Percentiles rank a stretch among this genome's conserved stretches.
Conservation (phyloP, 2,113 vertebrate species). For the Centropus bengalensis region DNA sequence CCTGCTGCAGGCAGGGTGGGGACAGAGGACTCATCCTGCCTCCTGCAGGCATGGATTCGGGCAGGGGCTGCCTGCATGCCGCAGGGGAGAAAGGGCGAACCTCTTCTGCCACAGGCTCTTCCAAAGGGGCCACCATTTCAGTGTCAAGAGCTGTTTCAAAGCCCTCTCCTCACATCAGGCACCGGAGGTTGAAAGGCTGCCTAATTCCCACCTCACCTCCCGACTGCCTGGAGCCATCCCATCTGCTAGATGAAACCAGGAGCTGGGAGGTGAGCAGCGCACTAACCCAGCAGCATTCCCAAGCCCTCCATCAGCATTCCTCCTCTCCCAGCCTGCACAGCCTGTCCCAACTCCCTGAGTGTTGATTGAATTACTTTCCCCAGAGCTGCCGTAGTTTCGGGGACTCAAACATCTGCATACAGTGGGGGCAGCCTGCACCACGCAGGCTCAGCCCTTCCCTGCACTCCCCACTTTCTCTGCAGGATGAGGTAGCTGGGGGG, state of each 20-base stretch:
- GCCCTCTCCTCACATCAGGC: not conserved
- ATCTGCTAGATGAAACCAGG: not conserved
- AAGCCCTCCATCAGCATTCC: constrained; percentile 17
- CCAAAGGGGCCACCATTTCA: not conserved
- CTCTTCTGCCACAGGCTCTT: not conserved
- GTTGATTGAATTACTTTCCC: constrained; percentile 37
- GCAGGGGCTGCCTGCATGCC: no score
- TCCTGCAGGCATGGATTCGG: not conserved
- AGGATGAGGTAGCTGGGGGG: not conserved
- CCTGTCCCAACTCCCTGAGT: not conserved
- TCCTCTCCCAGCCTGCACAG: constrained; percentile 29
- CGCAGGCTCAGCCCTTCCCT: not conserved
- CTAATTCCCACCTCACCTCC: not conserved
- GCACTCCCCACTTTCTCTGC: fast-evolving
- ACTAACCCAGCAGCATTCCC: not conserved
- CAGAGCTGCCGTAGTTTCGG: not conserved
- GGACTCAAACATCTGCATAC: constrained; percentile 27
- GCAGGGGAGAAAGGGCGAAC: not conserved
- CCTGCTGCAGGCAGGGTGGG: not conserved
- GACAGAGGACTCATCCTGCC: not conserved
- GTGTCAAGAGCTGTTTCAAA: not conserved
- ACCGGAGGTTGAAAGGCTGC: not conserved
- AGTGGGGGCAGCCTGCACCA: not conserved
- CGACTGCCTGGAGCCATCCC: not conserved
- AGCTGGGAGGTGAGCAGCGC: not conserved